Conservation (phyloP, 2,113 vertebrate genomes). For the Hyperopisus bebe region DNA sequence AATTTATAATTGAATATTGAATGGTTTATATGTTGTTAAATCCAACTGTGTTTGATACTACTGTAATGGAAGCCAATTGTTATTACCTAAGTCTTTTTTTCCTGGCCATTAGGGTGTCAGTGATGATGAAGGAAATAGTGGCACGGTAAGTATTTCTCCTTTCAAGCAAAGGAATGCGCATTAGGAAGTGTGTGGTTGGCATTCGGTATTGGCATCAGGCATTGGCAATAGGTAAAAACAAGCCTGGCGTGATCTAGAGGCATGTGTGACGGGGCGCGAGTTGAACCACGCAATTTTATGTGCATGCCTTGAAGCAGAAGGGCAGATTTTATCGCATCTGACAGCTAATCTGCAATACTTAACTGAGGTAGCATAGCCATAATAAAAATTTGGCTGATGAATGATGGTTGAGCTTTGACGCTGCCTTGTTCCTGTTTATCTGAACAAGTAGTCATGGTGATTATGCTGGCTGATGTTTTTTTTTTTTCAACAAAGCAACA, state of each 20-base stretch:
- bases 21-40: neutral
- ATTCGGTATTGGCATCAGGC: neutral
- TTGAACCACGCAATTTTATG: neutral
- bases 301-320: neutral
- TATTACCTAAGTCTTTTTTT: slow-evolving; percentile 13
- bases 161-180: neutral
- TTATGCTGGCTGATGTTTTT: neutral
- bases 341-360: neutral
- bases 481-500: neutral
- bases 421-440: neutral
- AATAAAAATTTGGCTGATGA: neutral
- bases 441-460: neutral
- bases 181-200: neutral
- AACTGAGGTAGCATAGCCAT: neutral
- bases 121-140: slow-evolving; percentile 47
- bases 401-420: neutral
- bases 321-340: neutral
- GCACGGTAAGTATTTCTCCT: slow-evolving; percentile 50
- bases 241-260: neutral
- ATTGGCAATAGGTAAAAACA: too few species aligned
- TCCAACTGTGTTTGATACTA: neutral
- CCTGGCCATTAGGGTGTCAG: slow-evolving; percentile 35
- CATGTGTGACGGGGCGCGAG: neutral
- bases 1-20: neutral
- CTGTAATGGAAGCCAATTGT: neutral